Conservation (phyloP, 2,888 invertebrate genomes). For the Trimorus sp. region DNA sequence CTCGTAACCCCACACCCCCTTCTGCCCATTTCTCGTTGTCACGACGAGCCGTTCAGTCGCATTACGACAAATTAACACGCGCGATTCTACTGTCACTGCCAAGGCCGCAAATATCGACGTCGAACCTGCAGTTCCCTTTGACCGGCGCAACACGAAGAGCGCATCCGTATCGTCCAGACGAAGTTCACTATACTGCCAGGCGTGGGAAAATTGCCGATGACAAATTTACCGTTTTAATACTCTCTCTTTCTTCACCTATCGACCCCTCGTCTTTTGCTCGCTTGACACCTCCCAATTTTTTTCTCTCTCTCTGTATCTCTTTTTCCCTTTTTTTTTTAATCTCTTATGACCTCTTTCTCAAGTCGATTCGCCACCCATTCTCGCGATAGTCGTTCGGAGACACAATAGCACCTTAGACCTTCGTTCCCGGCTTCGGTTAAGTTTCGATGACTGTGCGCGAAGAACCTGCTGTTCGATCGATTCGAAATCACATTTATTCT, state of each 20-base stretch:
- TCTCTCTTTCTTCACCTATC: conserved; percentile 35
- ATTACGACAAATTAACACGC: conserved; percentile 60
- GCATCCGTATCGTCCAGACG: conserved; percentile 67
- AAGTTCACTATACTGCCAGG: conserved; percentile 80
- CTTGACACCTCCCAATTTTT: too few relatives aligned
- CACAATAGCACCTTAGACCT: too few relatives aligned
- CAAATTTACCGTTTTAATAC: conserved; percentile 70
- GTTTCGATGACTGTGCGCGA: too few relatives aligned
- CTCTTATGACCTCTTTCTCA: conserved; percentile 46
- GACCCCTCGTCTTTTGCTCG: not conserved
- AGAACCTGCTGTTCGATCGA: too few relatives aligned
- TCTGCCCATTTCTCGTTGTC: conserved; percentile 10
- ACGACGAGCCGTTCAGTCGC: conserved; percentile 40
- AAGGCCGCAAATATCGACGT: conserved; percentile 78
- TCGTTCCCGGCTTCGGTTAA: too few relatives aligned
- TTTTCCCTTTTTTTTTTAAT: too few relatives aligned
- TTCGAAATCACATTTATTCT: too few relatives aligned
- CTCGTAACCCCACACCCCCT: not conserved
- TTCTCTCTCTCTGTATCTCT: too few relatives aligned
- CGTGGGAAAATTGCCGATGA: conserved; percentile 70
- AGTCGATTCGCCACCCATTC: too few relatives aligned
- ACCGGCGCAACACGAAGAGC: conserved; percentile 43
- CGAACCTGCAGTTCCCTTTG: conserved; percentile 73
- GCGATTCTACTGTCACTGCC: conserved; percentile 81
- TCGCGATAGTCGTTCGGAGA: too few relatives aligned